phyloP scores from a whole-genome alignment of 2,113 vertebrate genomes.

The Poeciliopsis retropinna region DNA sequence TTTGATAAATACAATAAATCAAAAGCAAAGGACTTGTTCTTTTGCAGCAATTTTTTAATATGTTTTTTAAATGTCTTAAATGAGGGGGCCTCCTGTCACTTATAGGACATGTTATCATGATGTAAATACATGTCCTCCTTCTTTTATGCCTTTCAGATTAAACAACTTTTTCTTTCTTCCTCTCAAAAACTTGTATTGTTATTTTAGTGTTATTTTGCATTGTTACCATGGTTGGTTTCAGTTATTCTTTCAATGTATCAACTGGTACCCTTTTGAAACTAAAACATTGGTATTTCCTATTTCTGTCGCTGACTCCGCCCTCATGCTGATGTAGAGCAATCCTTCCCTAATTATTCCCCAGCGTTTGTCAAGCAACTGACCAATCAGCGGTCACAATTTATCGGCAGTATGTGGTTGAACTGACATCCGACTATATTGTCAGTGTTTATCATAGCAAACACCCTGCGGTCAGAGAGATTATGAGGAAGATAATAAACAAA shows the following conservation, averaged over 20 bases:
- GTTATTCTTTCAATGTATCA: conserved; percentile 80
- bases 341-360: no score
- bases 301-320: no score
- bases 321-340: no score
- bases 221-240: conserved; percentile 79
- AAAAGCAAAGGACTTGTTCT: conserved; percentile 48
- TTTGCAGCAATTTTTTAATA: conserved; percentile 65
- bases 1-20: conserved; percentile 52
- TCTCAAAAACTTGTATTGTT: conserved; percentile 52
- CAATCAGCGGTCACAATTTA: no score
- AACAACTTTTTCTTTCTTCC: conserved; percentile 48
- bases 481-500: no score
- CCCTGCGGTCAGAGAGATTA: no score
- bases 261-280: conserved; percentile 78
- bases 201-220: conserved; percentile 76
- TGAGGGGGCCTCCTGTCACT: conserved; percentile 51
- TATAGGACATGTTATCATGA: conserved; percentile 55
- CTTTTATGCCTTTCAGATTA: conserved; percentile 64
- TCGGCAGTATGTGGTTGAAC: no score
- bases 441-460: no score
- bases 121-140: conserved; percentile 68
- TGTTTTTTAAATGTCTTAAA: conserved; percentile 64
- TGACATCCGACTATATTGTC: no score
- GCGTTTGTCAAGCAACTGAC: no score
- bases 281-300: conserved; percentile 71